A percentile compares a stretch with the other conserved stretches of the same genome.
phyloP scores from a whole-genome alignment of 2,888 invertebrate genomes.

The Chymomyza fuscimana region DNA sequence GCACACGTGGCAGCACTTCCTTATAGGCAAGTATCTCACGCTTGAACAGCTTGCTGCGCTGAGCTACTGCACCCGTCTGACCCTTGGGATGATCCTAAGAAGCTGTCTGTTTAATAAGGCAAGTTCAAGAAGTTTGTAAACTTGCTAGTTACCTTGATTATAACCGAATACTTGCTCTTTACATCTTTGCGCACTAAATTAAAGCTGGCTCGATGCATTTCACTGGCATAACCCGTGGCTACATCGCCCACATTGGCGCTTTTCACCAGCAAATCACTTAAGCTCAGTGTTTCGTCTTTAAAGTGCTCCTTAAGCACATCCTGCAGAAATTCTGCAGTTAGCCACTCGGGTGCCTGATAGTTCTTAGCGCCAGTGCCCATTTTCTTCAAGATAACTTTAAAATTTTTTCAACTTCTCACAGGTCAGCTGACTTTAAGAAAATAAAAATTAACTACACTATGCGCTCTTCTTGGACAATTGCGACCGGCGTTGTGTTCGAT shows the following conservation, averaged over 20 bases:
- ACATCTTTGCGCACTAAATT: conserved; percentile 69
- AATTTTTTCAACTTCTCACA: conserved; percentile 30
- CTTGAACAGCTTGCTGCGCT: conserved; percentile 77
- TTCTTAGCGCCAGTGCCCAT: conserved; percentile 76
- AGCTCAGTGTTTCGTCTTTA: conserved; percentile 72
- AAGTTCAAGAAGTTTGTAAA: not conserved
- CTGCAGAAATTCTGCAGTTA: conserved; percentile 75
- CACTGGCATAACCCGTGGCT: conserved; percentile 76
- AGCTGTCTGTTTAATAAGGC: no score
- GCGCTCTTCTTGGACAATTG: conserved; percentile 18
- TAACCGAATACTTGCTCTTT: conserved; percentile 74
- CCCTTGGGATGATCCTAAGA: conserved; percentile 77
- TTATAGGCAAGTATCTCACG: conserved; percentile 78
- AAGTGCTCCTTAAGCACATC: conserved; percentile 78
- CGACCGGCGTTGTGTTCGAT: conserved; percentile 29
- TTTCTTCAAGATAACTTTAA: conserved; percentile 7
- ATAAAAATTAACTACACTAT: conserved; percentile 28
- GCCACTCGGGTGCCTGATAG: conserved; percentile 76
- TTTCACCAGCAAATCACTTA: conserved; percentile 71
- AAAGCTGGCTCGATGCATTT: conserved; percentile 78
- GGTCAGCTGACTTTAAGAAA: conserved; percentile 72
- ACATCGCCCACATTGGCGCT: conserved; percentile 62
- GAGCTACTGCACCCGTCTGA: conserved; percentile 76
- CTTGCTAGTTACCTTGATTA: conserved; percentile 69
- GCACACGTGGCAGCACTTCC: conserved; percentile 75